Percentiles rank a stretch among this genome's conserved stretches.
Evolutionary conservation across 2,113 vertebrate species (phyloP).

Genomic region (Corythoichthys intestinalis): DNA sequence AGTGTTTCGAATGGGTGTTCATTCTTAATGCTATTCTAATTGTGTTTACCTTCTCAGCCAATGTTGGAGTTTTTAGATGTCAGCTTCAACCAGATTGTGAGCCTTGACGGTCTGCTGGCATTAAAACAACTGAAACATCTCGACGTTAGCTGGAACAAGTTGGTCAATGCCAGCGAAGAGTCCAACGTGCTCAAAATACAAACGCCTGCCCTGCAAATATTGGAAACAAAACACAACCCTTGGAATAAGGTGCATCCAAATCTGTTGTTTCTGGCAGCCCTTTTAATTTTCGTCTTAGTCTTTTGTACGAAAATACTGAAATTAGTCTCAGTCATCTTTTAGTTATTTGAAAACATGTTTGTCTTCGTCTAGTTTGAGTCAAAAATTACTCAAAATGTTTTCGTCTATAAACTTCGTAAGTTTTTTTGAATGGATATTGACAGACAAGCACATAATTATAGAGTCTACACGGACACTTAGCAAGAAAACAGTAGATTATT

Average conservation of each 20-base stretch:
- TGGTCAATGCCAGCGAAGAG: constrained; percentile 72
- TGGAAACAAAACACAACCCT: constrained; percentile 75
- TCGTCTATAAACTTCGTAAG: no score
- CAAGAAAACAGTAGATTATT: no score
- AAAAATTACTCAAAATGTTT: no score
- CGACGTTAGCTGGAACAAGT: constrained; percentile 79
- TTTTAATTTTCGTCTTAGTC: no score
- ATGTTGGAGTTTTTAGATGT: constrained; percentile 77
- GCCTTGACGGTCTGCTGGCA: constrained; percentile 72
- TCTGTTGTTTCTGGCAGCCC: no score
- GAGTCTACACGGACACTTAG: no score
- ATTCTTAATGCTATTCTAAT: not conserved
- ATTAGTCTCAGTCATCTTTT: no score
- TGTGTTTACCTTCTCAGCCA: constrained; percentile 54
- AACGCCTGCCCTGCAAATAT: constrained; percentile 58
- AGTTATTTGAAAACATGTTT: no score
- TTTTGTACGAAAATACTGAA: no score
- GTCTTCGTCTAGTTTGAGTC: no score
- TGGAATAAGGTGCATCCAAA: constrained; percentile 67
- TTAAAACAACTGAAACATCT: constrained; percentile 74
- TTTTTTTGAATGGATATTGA: no score
- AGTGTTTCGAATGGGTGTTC: not conserved
- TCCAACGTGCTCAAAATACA: constrained; percentile 73
- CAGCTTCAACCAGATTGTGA: constrained; percentile 75
- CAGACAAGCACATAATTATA: no score